Percentiles rank a stretch among this genome's conserved stretches.
phyloP scores from a whole-genome alignment of 2,888 invertebrate genomes.

The Mythimna ferrago region DNA sequence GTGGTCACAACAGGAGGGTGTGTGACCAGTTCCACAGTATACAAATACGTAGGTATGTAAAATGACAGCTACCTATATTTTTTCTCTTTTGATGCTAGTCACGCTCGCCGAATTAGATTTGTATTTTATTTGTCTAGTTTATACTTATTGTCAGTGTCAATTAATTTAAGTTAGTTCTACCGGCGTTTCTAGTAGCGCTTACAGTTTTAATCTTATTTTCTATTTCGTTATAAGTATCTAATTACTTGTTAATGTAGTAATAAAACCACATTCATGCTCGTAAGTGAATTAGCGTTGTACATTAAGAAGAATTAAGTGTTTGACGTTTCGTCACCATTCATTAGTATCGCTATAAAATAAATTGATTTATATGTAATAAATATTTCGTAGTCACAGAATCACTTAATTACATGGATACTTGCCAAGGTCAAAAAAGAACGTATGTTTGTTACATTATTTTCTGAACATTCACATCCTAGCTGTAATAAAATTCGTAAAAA shows the following conservation, averaged over 20 bases:
- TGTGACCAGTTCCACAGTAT: slow-evolving; percentile 28
- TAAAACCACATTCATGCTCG: neutral
- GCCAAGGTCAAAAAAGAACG: slow-evolving; percentile 42
- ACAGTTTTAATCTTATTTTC: slow-evolving; percentile 1
- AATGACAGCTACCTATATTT: neutral
- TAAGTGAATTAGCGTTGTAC: slow-evolving; percentile 1
- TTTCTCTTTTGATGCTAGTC: neutral
- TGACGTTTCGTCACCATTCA: slow-evolving; percentile 22
- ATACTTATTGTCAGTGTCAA: neutral
- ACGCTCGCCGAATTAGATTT: slow-evolving; percentile 1
- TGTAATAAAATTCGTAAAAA: neutral
- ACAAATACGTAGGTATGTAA: neutral
- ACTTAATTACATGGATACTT: slow-evolving; percentile 44
- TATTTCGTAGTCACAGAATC: slow-evolving; percentile 33
- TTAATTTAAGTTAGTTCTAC: neutral
- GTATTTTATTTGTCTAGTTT: neutral
- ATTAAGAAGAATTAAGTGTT: neutral
- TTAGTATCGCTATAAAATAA: slow-evolving; percentile 32
- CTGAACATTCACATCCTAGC: neutral
- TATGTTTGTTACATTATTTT: slow-evolving; percentile 20
- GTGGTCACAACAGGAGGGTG: slow-evolving; percentile 2
- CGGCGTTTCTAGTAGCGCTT: neutral
- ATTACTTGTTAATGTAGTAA: neutral
- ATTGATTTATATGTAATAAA: slow-evolving; percentile 48
- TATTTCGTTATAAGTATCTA: neutral